phyloP scores from a whole-genome alignment of 1,140 invertebrate genomes.

The Mercenaria mercenaria region DNA sequence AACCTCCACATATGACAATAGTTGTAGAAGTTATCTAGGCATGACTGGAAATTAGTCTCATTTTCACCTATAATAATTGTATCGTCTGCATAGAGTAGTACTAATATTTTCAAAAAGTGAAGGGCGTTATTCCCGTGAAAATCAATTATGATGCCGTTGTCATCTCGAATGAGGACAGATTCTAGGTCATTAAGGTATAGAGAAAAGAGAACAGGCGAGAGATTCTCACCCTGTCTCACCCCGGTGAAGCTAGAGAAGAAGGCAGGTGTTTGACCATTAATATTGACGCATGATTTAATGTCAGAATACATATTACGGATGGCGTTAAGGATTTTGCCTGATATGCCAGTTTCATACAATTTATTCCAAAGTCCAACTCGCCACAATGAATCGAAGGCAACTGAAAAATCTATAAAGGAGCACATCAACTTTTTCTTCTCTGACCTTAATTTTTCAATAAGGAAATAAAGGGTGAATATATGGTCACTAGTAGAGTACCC shows the following conservation, averaged over 20 bases:
- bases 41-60: background rate
- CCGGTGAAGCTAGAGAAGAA: background rate
- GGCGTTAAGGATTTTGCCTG: background rate
- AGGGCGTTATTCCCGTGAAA: background rate
- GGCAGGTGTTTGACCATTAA: background rate
- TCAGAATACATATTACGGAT: conserved; percentile 3
- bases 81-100: too few species aligned
- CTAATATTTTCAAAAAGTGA: background rate
- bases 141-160: background rate
- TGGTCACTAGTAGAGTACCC: conserved; percentile 35
- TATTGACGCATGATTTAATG: background rate
- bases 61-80: background rate
- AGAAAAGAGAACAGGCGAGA: background rate
- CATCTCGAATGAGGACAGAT: background rate
- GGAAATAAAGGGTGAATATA: conserved; percentile 43
- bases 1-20: background rate
- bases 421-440: too few species aligned
- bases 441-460: background rate
- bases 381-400: too few species aligned
- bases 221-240: background rate
- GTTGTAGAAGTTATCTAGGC: background rate
- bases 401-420: too few species aligned
- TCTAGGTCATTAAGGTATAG: conserved; percentile 23
- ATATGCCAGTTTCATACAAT: background rate
- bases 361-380: background rate